Base-by-base conservation (phyloP, 2,888 invertebrate species). In the Ferrisia virgata region DNA sequence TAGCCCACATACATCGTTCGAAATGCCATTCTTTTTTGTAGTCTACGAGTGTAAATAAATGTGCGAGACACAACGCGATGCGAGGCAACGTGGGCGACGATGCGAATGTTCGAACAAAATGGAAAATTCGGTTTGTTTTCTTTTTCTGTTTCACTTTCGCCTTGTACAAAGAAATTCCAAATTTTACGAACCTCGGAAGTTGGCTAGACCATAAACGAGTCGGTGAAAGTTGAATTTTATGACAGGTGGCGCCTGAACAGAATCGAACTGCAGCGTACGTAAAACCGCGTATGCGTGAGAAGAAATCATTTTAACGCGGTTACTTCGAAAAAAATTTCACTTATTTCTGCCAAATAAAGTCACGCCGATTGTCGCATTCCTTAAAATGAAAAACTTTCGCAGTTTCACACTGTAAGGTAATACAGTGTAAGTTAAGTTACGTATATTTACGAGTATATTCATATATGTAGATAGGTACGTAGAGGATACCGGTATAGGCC, bases 101-200 rank as follows among this genome's bases (percentile, higher is more conserved):
- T 36, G 36, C 4, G 8, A 36, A 36, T 36, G 36, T 39, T 39
- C 3, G 39, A 39, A 39, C 6, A 9, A 39, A 39, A 6, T 6
- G 6, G 47, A 13, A 47, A 47, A 47, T 47, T 39, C 39, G 11
- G 11, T 39, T 39, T 39, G 39, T 39, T 39, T 39, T 39, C 11
- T 39, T 39, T 39, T 39, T 39, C 11, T 11, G 11, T 39, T 39
- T 39, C 39, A 8, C 11, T 39, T 11, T 39, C 11, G 39, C 15
- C 4, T 15, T 15, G 47, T n/a, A 47, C 22, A 18, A 2, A 47
- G 58, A 25, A 64, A 64, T 64, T 64, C 58, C 58, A n/a, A 64
- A 64, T 64, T 64, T 64, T 64, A 64, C 58, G 58, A 64, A 64
- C 11, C 58, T 64, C 58, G 58, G 28, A 64, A 64, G 58, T 64